These are phyloP conservation scores for Oryzias sinensis DNA, from an alignment of 2,797 vertebrate genomes.

Conservation along the genomic window DNA sequence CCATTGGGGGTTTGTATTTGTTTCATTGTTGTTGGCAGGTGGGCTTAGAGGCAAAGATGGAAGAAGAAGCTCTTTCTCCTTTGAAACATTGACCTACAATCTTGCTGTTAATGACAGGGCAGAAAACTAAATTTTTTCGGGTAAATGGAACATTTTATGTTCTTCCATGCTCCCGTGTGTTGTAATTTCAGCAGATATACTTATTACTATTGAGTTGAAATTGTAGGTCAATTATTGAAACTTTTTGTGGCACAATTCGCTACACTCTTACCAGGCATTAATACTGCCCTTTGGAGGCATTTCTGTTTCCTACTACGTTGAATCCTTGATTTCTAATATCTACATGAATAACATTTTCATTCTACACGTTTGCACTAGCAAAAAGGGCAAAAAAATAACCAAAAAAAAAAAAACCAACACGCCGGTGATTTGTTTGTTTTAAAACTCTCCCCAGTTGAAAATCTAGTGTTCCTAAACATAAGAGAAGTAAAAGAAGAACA, in stretches of 20 bases:
- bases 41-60: slow-evolving; percentile 27
- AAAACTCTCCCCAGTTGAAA: too few relatives aligned
- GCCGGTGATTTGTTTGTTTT: too few relatives aligned
- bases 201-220: background rate
- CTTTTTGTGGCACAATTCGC: too few relatives aligned
- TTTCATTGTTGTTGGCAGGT: slow-evolving; percentile 54
- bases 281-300: too few relatives aligned
- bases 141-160: slow-evolving; percentile 4
- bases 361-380: too few relatives aligned
- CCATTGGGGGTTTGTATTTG: slow-evolving; percentile 47
- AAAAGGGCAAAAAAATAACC: background rate
- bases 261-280: too few relatives aligned
- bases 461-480: too few relatives aligned
- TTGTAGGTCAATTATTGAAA: slow-evolving; percentile 9
- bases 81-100: background rate
- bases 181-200: background rate
- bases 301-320: too few relatives aligned
- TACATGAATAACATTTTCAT: background rate
- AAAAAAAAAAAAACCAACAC: too few relatives aligned
- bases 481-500: too few relatives aligned
- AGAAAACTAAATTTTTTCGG: slow-evolving; percentile 2
- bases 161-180: slow-evolving; percentile 7
- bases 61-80: slow-evolving; percentile 43
- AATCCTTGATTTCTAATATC: too few relatives aligned
- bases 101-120: slow-evolving; percentile 9